Percentiles rank a stretch among this genome's conserved stretches.
phyloP scores from a whole-genome alignment of 2,797 vertebrate species.

The Diplodus sargus region DNA sequence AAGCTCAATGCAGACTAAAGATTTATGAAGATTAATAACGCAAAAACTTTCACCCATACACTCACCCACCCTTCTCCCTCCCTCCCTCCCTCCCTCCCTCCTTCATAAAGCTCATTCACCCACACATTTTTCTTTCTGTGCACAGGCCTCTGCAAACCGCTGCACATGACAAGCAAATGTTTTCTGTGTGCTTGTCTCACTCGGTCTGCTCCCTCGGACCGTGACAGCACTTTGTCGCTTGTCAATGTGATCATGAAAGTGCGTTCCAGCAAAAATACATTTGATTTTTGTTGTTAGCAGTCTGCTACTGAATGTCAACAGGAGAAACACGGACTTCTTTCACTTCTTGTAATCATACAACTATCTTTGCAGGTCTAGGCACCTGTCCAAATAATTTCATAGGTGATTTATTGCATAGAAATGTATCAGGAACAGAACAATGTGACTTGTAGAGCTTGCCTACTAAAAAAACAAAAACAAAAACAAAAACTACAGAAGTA shows the following conservation, averaged over 20 bases:
- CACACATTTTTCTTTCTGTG: conserved; percentile 46
- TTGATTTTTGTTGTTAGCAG: conserved; percentile 24
- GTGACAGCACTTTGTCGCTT: conserved; percentile 28
- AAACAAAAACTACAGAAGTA: background rate
- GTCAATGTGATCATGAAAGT: conserved; percentile 27
- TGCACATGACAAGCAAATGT: conserved; percentile 37
- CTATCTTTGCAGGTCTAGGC: background rate
- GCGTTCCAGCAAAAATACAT: background rate
- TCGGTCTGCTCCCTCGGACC: conserved; percentile 18
- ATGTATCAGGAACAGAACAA: conserved; percentile 16
- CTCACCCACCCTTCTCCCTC: conserved; percentile 12
- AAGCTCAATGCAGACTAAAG: background rate
- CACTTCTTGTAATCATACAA: background rate
- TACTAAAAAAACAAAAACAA: background rate
- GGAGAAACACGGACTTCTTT: conserved; percentile 2
- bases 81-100: background rate
- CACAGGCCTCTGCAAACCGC: conserved; percentile 41
- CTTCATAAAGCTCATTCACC: conserved; percentile 34
- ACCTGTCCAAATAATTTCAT: background rate
- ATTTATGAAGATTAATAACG: background rate
- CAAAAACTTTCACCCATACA: background rate
- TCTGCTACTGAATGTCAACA: background rate
- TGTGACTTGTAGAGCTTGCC: background rate
- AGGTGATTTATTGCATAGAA: background rate
- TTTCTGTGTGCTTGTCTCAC: conserved; percentile 20